Evolutionary conservation across 2,113 vertebrate species (phyloP).

Genomic region (Cottus gobio): DNA sequence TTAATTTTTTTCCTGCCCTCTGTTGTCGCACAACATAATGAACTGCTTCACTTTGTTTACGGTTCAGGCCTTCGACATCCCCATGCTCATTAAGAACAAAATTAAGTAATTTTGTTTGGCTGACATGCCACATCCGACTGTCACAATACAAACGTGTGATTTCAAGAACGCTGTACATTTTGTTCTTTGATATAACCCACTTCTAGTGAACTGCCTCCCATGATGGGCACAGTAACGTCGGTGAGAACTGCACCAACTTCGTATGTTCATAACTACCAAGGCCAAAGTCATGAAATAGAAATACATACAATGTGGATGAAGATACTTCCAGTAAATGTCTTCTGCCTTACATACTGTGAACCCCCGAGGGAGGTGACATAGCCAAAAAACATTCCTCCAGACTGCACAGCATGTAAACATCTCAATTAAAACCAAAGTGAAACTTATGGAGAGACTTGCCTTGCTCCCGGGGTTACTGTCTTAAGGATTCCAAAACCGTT

Average conservation of each 20-base stretch:
- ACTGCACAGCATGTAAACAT: constrained; percentile 16
- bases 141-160: not conserved
- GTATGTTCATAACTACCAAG: constrained; percentile 28
- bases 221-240: not conserved
- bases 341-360: not conserved
- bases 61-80: not conserved
- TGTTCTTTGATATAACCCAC: not conserved
- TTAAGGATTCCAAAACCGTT: no score
- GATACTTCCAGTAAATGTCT: constrained; percentile 32
- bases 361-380: not conserved
- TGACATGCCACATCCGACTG: not conserved
- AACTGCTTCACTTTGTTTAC: constrained; percentile 43
- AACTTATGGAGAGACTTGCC: not conserved
- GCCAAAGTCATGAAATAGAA: constrained; percentile 48
- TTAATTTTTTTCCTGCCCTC: constrained; percentile 5
- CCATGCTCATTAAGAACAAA: constrained; percentile 12
- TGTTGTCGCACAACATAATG: constrained; percentile 36
- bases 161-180: not conserved
- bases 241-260: not conserved
- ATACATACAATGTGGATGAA: constrained; percentile 21
- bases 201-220: not conserved
- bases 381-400: not conserved
- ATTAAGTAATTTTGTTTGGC: not conserved
- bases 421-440: constrained; percentile 13
- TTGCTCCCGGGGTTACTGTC: not conserved